A percentile compares a stretch with the other conserved stretches of the same genome.
Evolutionary conservation across 2,113 vertebrate species (phyloP).

Genomic region (Atractosteus spatula): DNA sequence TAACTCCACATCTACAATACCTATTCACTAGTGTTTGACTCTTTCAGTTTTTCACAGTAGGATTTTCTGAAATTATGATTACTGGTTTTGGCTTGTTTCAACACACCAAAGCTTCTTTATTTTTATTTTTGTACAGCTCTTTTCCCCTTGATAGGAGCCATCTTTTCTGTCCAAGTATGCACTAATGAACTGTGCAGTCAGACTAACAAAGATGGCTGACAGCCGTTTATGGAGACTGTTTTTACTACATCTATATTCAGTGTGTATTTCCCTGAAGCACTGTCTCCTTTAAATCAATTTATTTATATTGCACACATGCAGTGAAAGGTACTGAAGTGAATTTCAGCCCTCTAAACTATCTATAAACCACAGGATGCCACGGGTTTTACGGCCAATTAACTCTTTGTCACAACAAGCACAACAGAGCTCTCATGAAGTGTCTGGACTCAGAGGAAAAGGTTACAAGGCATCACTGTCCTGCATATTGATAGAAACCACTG

Average conservation of each 20-base stretch:
- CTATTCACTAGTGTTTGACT: no score
- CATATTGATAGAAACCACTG: neutral
- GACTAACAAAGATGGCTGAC: no score
- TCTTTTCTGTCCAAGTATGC: no score
- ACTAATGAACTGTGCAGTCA: no score
- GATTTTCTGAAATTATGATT: no score
- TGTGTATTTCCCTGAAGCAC: conserved; percentile 16
- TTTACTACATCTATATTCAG: neutral
- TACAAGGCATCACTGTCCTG: neutral
- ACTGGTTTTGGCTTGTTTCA: no score
- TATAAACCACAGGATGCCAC: neutral
- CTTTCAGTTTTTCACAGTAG: no score
- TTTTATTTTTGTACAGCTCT: no score
- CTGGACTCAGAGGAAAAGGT: conserved; percentile 1
- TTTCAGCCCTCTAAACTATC: conserved; percentile 6
- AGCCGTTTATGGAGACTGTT: no score
- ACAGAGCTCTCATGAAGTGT: neutral
- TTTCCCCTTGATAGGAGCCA: no score
- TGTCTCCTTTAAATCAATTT: conserved; percentile 15
- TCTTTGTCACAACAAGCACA: conserved; percentile 18
- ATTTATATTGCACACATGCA: conserved; percentile 4
- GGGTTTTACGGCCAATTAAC: conserved; percentile 20
- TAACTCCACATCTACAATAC: no score
- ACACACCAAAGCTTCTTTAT: no score
- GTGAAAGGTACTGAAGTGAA: neutral